Base-by-base conservation (phyloP, 2,888 invertebrate species). In the Meiosimyza platycephala region DNA sequence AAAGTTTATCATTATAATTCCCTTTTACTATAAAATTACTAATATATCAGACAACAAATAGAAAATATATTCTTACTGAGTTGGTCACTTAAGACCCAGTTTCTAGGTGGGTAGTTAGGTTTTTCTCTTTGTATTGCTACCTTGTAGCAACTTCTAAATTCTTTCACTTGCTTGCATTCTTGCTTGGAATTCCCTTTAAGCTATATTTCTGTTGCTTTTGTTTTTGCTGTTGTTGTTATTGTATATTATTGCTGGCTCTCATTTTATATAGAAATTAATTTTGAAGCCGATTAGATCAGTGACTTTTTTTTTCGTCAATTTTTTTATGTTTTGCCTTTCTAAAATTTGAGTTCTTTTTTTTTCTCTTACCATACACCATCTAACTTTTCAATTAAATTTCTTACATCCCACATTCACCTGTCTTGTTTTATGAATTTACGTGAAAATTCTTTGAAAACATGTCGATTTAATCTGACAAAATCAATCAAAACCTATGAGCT, bases 171-270 rank as follows among this genome's bases (percentile, higher is more conserved):
- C 22, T 64, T 51, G 64, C 57, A 57, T 57, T 57, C 16, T 55
- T 18, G 22, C 18, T 50, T 64, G 64, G 64, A 64, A 64, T 64
- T 64, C 64, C 64, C 64, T 64, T 51, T 64, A 50, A 64, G 64
- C 50, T 51, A 64, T 64, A 40, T 48, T 40, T 40, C 5, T 28
- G 12, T 28, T 7, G 11, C 28, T 33, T 60, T 22, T 62, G 33
- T 4, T 62, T 40, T 15, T 62, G 33, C 2, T 62, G 47, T 15
- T 62, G 18, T 5, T 64, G 3, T 50, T 64, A 3, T 28, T 47
- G 6, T 9, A 50, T 22, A 15, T 13, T 22, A 9, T 50, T 64
- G 18, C 9, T 52, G 51, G 11, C 51, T 40, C 52, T 51, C 64
- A 50, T 64, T 51, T 18, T 51, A 64, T 64, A 18, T 33, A 50